Base-by-base conservation (phyloP, 2,797 vertebrate genomes). In the Pelochelys cantorii region DNA sequence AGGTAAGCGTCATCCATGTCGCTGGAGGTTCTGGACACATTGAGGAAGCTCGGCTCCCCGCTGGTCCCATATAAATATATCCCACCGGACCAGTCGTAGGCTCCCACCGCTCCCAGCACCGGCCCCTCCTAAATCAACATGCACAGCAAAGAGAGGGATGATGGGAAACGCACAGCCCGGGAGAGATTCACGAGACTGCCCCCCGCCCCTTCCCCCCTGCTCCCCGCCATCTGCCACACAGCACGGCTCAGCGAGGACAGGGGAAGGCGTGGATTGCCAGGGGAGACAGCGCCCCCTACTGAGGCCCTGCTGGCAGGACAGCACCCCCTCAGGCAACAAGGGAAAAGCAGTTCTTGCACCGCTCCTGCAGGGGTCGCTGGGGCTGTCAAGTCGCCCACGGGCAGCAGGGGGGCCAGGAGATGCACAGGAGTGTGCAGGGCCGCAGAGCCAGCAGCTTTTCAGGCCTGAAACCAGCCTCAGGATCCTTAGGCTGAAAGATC, bases 1-100 rank as follows among this genome's bases (percentile, higher is more conserved):
- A 94, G 83, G 48, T 94, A 94, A 29, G 88, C 85, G 53, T 88
- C 86, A 2, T 80, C 74, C 93, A 90, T 90, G 48, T 87, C 79
- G 12, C 9, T 22, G 20, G 55, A 10, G 10, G 52, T 31, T 57
- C 54, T 77, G 48, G 87, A 89, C 7, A 79, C 31, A 23, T 94
- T 94, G 68, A 94, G 55, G 60, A 94, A 92, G 22, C 5, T 18
- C 15, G 74, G 23, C 12, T 55, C 23, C 18, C 53, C 8, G 14
- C n/a, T 52, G 29, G 34, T 31, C 53, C 80, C n/a, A 17, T 92
- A 68, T 18, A 90, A 48, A 59, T 81, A 48, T 13, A 90, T 3
- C 37, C 90, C 93, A 62, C 93, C 93, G 37, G 93, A 88, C 93
- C 93, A 92, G 53, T 90, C 93, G 3, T 89, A 87, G 60, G 87